Evolutionary conservation across 2,797 vertebrate species (phyloP).

Genomic region (Tenualosa ilisha): DNA sequence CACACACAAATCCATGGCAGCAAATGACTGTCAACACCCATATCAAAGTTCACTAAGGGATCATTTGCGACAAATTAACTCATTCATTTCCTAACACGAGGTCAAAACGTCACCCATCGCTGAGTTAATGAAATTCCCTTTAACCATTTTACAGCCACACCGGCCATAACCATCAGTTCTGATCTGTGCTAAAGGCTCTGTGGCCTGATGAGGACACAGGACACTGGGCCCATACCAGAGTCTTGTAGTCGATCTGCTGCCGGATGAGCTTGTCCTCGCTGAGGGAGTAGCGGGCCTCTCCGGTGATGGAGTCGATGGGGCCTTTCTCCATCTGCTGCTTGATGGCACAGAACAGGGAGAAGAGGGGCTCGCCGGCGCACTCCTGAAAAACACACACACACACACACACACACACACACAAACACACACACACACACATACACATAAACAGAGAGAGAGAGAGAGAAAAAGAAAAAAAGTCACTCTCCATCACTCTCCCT

Average conservation of each 20-base stretch:
- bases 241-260: slow-evolving; percentile 99
- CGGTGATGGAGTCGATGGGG: slow-evolving; percentile 95
- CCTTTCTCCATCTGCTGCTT: slow-evolving; percentile 99
- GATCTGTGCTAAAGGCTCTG: neutral
- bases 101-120: neutral
- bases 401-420: neutral
- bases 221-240: slow-evolving; percentile 79
- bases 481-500: neutral
- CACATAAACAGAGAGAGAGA: neutral
- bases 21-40: neutral
- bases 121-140: neutral
- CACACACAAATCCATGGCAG: neutral
- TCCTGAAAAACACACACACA: slow-evolving; percentile 73
- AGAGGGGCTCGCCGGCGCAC: slow-evolving; percentile 94
- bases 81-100: neutral
- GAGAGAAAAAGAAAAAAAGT: neutral
- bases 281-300: slow-evolving; percentile 94
- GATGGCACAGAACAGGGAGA: slow-evolving; percentile 96
- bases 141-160: neutral
- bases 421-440: neutral
- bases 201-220: slow-evolving; percentile 41
- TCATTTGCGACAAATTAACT: neutral
- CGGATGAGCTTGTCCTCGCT: slow-evolving; percentile 99
- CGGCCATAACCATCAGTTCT: neutral
- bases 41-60: neutral